Evolutionary conservation across 2,888 invertebrate genomes (phyloP).

Genomic region (Eurois occulta): DNA sequence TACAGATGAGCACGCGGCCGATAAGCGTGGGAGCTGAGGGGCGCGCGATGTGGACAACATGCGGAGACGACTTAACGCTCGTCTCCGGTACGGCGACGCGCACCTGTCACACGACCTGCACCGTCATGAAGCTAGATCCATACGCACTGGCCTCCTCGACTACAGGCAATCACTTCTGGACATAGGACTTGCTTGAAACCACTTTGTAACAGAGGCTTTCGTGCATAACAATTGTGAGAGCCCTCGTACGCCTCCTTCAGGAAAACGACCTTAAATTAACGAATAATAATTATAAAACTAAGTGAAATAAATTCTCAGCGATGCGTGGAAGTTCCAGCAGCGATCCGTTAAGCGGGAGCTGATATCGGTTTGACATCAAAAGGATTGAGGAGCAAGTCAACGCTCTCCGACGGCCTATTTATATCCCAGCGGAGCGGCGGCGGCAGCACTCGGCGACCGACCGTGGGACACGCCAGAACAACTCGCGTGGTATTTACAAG

Average conservation of each 20-base stretch:
- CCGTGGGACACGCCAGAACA: not conserved
- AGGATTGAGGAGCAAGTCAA: conserved; percentile 43
- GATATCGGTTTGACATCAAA: conserved; percentile 33
- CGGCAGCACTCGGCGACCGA: not conserved
- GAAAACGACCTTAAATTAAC: not conserved
- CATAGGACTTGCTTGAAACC: not conserved
- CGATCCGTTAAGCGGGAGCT: not conserved
- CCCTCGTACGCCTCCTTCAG: not conserved
- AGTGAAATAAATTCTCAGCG: not conserved
- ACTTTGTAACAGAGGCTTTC: not conserved
- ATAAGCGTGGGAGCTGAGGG: conserved; percentile 45
- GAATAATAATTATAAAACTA: not conserved
- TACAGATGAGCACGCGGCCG: conserved; percentile 5
- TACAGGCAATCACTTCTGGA: not conserved
- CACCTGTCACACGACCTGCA: conserved; percentile 20
- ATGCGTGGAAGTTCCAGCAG: not conserved
- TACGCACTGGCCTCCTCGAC: not conserved
- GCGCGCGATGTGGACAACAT: not conserved
- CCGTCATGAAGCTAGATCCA: not conserved
- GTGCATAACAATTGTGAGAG: not conserved
- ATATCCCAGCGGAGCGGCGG: conserved; percentile 7
- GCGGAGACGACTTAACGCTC: conserved; percentile 8
- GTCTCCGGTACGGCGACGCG: conserved; percentile 20
- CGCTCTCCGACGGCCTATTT: conserved; percentile 40
- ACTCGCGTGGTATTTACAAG: conserved; percentile 1